A percentile compares a stretch with the other conserved stretches of the same genome.
These are phyloP conservation scores for Lagria hirta DNA, from an alignment of 2,888 invertebrate species.

Conservation along the genomic window DNA sequence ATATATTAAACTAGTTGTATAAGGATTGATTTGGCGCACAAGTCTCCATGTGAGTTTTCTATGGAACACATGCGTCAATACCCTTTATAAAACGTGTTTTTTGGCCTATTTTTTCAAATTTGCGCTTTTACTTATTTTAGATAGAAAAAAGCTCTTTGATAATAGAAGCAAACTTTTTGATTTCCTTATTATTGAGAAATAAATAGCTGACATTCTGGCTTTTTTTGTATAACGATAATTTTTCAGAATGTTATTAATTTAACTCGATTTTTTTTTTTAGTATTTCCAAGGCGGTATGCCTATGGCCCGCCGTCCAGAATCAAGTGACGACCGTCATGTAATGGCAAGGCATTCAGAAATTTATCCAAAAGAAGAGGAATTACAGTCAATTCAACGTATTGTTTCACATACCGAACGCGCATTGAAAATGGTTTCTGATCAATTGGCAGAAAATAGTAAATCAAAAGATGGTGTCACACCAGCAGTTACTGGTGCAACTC, in stretches of 20 bases:
- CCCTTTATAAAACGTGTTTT: no score
- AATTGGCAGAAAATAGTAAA: slow-evolving; percentile 67
- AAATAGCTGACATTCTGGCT: background rate
- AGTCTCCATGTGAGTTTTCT: no score
- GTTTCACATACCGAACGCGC: slow-evolving; percentile 93
- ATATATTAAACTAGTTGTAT: no score
- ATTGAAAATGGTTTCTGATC: slow-evolving; percentile 91
- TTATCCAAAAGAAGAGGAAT: slow-evolving; percentile 88
- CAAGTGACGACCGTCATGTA: slow-evolving; percentile 95
- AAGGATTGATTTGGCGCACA: no score
- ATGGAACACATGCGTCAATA: no score
- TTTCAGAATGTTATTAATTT: no score
- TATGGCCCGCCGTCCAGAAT: slow-evolving; percentile 78
- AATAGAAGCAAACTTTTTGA: no score
- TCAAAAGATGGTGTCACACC: slow-evolving; percentile 48
- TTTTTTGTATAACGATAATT: slow-evolving; percentile 2
- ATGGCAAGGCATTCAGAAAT: slow-evolving; percentile 90
- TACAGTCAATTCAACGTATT: slow-evolving; percentile 86
- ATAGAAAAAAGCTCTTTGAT: no score
- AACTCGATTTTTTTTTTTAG: slow-evolving; percentile 54
- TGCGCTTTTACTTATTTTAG: background rate
- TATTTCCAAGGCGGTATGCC: slow-evolving; percentile 56
- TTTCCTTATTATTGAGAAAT: background rate
- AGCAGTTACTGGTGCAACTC: slow-evolving; percentile 27
- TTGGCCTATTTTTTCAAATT: no score